Conservation (phyloP, 2,113 vertebrate genomes). For the Bombycilla garrulus region DNA sequence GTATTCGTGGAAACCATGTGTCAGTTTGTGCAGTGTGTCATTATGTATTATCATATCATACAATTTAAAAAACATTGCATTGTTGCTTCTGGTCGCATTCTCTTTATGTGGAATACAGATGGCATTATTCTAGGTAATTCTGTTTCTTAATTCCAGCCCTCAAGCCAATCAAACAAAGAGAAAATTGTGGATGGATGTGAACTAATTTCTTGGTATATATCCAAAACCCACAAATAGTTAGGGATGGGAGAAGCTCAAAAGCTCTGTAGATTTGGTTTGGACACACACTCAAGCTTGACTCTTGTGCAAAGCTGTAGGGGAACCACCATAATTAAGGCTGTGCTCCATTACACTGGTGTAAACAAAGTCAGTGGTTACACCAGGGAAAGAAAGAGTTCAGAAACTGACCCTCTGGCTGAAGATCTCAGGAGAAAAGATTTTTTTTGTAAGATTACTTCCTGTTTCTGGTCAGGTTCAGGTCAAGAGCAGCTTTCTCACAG, state of each 20-base stretch:
- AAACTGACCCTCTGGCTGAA: conserved; percentile 24
- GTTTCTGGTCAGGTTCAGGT: conserved; percentile 67
- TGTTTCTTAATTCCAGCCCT: conserved; percentile 33
- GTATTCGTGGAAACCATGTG: conserved; percentile 51
- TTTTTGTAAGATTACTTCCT: conserved; percentile 52
- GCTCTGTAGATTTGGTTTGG: conserved; percentile 46
- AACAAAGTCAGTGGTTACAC: conserved; percentile 52
- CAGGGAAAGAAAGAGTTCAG: conserved; percentile 50
- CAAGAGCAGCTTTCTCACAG: conserved; percentile 65
- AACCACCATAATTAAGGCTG: conserved; percentile 38
- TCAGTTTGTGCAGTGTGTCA: conserved; percentile 24
- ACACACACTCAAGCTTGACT: neutral
- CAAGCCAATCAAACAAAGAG: conserved; percentile 42
- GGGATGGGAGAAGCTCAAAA: conserved; percentile 28
- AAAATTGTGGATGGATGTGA: conserved; percentile 33
- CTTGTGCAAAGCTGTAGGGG: conserved; percentile 27
- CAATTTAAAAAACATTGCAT: conserved; percentile 44
- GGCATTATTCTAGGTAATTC: conserved; percentile 54
- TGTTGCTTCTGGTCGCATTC: conserved; percentile 46
- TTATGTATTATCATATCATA: conserved; percentile 53
- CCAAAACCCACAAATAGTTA: conserved; percentile 61
- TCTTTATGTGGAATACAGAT: conserved; percentile 37
- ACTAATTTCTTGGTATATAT: conserved; percentile 54
- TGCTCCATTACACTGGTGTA: conserved; percentile 42
- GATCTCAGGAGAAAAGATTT: conserved; percentile 50